These are phyloP conservation scores for Megaptera novaeangliae DNA, from an alignment of 2,113 vertebrate species.

Conservation along the genomic window DNA sequence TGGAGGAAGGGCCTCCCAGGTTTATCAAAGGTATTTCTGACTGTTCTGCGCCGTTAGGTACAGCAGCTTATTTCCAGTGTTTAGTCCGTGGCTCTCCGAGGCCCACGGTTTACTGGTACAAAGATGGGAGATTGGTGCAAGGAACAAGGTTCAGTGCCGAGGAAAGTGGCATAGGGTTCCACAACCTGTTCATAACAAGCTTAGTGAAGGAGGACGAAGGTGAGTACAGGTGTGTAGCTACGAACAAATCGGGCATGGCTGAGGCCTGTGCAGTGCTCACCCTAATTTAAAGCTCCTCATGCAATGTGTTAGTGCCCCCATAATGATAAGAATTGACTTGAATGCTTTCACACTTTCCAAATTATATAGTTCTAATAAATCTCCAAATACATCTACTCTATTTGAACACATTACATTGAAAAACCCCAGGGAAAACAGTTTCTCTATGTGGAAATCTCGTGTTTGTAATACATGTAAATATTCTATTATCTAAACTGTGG, in stretches of 20 bases:
- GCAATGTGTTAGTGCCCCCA: background rate
- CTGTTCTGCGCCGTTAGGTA: slow-evolving; percentile 85
- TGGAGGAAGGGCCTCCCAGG: slow-evolving; percentile 89
- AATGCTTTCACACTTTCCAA: background rate
- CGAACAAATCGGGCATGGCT: slow-evolving; percentile 86
- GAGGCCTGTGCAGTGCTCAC: slow-evolving; percentile 87
- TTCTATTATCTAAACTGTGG: slow-evolving; percentile 48
- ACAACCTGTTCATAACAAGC: slow-evolving; percentile 90
- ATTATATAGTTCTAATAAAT: background rate
- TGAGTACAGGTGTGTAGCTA: slow-evolving; percentile 91
- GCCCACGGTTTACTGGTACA: slow-evolving; percentile 89
- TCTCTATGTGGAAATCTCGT: slow-evolving; percentile 43
- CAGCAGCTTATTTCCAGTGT: slow-evolving; percentile 91
- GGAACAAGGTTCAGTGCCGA: slow-evolving; percentile 87
- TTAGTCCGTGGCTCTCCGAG: slow-evolving; percentile 88
- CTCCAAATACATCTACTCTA: background rate
- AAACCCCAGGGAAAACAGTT: background rate
- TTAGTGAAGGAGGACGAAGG: slow-evolving; percentile 86
- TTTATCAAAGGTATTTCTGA: slow-evolving; percentile 89
- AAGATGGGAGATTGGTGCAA: slow-evolving; percentile 84
- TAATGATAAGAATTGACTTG: background rate
- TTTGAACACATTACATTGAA: background rate
- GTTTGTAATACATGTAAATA: slow-evolving; percentile 76
- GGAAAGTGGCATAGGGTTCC: slow-evolving; percentile 87
- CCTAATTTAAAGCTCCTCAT: slow-evolving; percentile 78